These are phyloP conservation scores for Zaprionus bogoriensis DNA, from an alignment of 2,888 invertebrate species.

Conservation along the genomic window DNA sequence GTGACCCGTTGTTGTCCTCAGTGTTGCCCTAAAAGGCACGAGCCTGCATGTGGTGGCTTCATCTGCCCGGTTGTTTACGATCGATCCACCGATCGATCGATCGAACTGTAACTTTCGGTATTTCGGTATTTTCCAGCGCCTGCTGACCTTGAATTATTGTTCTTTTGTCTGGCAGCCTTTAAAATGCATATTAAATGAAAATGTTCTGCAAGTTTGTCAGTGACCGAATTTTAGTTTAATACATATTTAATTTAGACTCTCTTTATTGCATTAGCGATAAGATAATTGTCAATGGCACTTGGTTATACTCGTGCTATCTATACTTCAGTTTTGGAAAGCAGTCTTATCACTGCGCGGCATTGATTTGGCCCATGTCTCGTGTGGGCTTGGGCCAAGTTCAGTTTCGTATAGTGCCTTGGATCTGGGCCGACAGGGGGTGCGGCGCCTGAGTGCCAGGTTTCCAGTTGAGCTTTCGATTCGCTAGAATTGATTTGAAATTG, in stretches of 20 bases:
- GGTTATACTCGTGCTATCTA: slow-evolving; percentile 15
- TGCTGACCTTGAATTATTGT: slow-evolving; percentile 16
- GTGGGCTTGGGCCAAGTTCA: slow-evolving; percentile 1
- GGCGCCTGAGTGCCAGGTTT: background rate
- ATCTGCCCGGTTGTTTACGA: slow-evolving; percentile 1
- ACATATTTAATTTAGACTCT: slow-evolving; percentile 4
- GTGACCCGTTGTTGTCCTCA: slow-evolving; percentile 48
- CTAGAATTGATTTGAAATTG: background rate
- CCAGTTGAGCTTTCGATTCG: background rate
- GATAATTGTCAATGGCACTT: slow-evolving; percentile 32
- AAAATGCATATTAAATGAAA: background rate
- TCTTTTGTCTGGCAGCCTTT: slow-evolving; percentile 19
- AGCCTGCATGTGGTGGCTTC: slow-evolving; percentile 22
- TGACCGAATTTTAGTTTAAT: background rate
- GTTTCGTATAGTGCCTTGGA: background rate
- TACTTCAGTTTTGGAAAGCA: slow-evolving; percentile 1
- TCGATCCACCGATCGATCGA: background rate
- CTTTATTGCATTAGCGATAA: slow-evolving; percentile 34
- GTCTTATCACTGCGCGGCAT: slow-evolving; percentile 12
- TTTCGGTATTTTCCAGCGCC: slow-evolving; percentile 3
- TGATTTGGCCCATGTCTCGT: background rate
- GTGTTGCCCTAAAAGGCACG: slow-evolving; percentile 39
- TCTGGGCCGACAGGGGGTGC: background rate
- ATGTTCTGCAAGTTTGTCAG: background rate
- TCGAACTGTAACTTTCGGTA: background rate